phyloP scores from a whole-genome alignment of 2,888 invertebrate genomes.

The Cabera pusaria region DNA sequence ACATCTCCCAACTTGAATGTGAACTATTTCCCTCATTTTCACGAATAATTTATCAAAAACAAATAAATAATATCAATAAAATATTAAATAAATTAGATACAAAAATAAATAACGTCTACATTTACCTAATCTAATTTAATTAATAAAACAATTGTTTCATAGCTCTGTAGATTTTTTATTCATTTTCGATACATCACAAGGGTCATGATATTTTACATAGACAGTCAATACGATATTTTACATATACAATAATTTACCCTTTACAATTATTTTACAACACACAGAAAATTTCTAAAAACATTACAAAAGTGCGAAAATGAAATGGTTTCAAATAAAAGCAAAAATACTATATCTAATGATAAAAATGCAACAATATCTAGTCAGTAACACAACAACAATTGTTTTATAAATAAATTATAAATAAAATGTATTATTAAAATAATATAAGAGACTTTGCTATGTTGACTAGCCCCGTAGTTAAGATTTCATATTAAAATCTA shows the following conservation, averaged over 20 bases:
- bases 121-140: slow-evolving; percentile 45
- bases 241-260: slow-evolving; percentile 21
- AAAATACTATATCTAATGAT: slow-evolving; percentile 27
- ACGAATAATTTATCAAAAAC: slow-evolving; percentile 53
- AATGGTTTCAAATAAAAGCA: slow-evolving; percentile 8
- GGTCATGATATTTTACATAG: slow-evolving; percentile 25
- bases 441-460: slow-evolving; percentile 23
- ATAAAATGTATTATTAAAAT: slow-evolving; percentile 17
- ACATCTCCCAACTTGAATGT: slow-evolving; percentile 85
- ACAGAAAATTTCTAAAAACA: no score
- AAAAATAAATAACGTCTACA: slow-evolving; percentile 50
- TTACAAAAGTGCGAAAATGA: no score
- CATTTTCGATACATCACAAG: slow-evolving; percentile 25
- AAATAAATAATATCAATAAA: slow-evolving; percentile 38
- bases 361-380: slow-evolving; percentile 35
- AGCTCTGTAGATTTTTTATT: slow-evolving; percentile 35
- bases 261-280: no score
- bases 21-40: slow-evolving; percentile 91
- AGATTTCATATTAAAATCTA: no score
- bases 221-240: slow-evolving; percentile 13
- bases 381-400: slow-evolving; percentile 21
- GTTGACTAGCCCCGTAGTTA: slow-evolving; percentile 31
- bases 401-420: slow-evolving; percentile 19
- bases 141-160: slow-evolving; percentile 39
- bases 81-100: slow-evolving; percentile 45